Evolutionary conservation across 2,888 invertebrate species (phyloP).

Genomic region (Pristionchus mayeri): DNA sequence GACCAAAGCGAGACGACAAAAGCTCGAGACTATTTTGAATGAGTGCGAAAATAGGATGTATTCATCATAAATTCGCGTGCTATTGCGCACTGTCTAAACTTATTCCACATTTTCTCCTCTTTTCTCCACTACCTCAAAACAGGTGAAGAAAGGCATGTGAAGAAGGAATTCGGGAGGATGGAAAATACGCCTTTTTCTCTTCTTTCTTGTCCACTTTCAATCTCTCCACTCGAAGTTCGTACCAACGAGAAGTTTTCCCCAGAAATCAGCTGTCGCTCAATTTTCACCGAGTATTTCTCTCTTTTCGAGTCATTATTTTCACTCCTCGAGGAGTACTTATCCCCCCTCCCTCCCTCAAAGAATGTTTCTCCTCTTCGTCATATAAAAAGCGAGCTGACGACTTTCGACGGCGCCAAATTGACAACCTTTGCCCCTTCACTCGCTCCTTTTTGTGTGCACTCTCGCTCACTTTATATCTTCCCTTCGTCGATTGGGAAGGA

Average conservation of each 20-base stretch:
- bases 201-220: neutral
- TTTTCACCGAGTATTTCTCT: neutral
- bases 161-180: neutral
- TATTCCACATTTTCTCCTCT: neutral
- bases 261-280: conserved; percentile 23
- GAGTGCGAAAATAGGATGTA: neutral
- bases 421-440: conserved; percentile 21
- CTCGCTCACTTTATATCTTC: conserved; percentile 40
- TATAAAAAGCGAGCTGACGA: conserved; percentile 13
- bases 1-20: no score
- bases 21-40: no score
- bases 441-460: neutral
- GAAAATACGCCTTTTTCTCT: neutral
- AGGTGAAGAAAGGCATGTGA: neutral
- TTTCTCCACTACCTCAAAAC: neutral
- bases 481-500: neutral
- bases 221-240: neutral
- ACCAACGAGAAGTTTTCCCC: neutral
- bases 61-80: neutral
- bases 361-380: neutral
- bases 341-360: neutral
- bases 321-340: neutral
- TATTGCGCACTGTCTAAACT: neutral
- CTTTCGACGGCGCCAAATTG: conserved; percentile 1
- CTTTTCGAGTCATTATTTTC: neutral